Percentiles rank a stretch among this genome's conserved stretches.
phyloP scores from a whole-genome alignment of 2,888 invertebrate genomes.

The Sicus ferrugineus region DNA sequence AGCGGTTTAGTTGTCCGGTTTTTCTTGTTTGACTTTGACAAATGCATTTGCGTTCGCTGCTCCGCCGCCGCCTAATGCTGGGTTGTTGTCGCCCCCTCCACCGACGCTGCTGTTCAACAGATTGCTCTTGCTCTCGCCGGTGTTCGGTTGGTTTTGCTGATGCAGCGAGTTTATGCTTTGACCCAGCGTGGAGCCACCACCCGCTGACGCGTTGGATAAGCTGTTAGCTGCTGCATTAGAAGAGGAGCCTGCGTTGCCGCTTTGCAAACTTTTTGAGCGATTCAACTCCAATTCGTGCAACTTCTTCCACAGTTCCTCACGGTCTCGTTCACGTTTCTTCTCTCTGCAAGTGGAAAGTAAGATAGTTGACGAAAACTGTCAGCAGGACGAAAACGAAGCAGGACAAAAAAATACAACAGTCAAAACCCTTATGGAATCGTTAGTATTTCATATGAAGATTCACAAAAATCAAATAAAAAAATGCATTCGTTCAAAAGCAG shows the following conservation, averaged over 20 bases:
- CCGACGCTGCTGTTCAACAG: conserved; percentile 50
- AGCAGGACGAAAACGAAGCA: not conserved
- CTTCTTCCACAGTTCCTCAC: conserved; percentile 97
- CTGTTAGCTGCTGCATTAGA: conserved; percentile 41
- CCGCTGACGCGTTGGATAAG: conserved; percentile 41
- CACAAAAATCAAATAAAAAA: too few species aligned
- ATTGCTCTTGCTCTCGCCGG: conserved; percentile 49
- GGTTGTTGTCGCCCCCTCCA: conserved; percentile 58
- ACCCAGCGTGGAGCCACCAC: conserved; percentile 46
- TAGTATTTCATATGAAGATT: too few species aligned
- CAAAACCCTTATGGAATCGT: too few species aligned
- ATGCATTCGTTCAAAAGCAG: too few species aligned
- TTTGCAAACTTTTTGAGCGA: conserved; percentile 61
- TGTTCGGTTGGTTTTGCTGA: conserved; percentile 60
- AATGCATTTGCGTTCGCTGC: conserved; percentile 42
- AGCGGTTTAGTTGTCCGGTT: conserved; percentile 54
- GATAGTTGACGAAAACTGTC: conserved; percentile 4
- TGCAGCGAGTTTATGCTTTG: conserved; percentile 55
- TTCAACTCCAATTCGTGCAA: conserved; percentile 88
- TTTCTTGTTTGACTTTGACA: conserved; percentile 56
- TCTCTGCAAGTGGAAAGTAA: conserved; percentile 56
- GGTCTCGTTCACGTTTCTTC: conserved; percentile 83
- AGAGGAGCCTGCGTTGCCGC: conserved; percentile 50
- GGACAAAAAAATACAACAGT: too few species aligned
- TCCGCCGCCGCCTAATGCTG: conserved; percentile 43